Percentiles rank a stretch among this genome's conserved stretches.
Evolutionary conservation across 2,113 vertebrate genomes (phyloP).

Genomic region (Puntigrus tetrazona): DNA sequence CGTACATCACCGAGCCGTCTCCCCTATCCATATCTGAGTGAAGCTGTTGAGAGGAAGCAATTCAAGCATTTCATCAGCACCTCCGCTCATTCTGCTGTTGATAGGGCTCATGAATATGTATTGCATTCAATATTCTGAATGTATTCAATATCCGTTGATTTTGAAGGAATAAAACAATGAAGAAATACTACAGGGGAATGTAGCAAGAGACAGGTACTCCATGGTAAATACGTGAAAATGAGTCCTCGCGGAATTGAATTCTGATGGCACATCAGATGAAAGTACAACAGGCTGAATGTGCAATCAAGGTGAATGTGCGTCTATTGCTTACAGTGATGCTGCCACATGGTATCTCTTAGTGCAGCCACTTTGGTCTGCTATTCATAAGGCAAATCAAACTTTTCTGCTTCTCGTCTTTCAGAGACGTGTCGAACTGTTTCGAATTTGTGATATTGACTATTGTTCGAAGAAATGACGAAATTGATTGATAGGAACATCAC

Average conservation of each 20-base stretch:
- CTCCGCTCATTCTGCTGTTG: constrained; percentile 24
- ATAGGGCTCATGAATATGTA: constrained; percentile 42
- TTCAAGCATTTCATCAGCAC: constrained; percentile 42
- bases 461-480: background rate
- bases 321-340: constrained; percentile 41
- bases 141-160: constrained; percentile 19
- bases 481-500: constrained; percentile 6
- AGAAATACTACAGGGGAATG: background rate
- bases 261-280: constrained; percentile 54
- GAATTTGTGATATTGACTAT: background rate
- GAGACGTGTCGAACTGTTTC: background rate
- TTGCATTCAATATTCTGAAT: background rate
- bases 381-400: constrained; percentile 36
- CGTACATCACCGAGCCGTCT: constrained; percentile 88
- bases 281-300: constrained; percentile 51
- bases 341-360: constrained; percentile 34
- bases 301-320: constrained; percentile 56
- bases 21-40: constrained; percentile 92
- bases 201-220: constrained; percentile 26
- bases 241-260: constrained; percentile 50
- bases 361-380: constrained; percentile 6
- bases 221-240: constrained; percentile 50
- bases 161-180: constrained; percentile 33
- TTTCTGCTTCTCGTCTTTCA: constrained; percentile 1
- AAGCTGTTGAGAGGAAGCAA: constrained; percentile 79